Evolutionary conservation across 2,113 vertebrate species (phyloP).

Genomic region (Microcebus tavaratra): DNA sequence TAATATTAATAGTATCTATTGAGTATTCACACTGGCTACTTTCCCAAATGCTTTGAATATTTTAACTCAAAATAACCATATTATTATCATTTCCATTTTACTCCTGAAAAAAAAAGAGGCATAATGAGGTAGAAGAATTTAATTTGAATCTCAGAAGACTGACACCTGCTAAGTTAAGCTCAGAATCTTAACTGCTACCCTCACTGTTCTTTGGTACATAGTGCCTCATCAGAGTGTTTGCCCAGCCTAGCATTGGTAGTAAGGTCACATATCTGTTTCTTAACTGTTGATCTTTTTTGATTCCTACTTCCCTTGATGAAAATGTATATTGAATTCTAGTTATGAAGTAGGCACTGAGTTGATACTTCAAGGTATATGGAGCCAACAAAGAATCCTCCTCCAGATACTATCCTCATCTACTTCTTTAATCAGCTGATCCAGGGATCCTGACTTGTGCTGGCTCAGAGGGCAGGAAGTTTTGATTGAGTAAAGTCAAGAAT

Average conservation of each 20-base stretch:
- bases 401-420: background rate
- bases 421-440: background rate
- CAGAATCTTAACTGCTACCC: background rate
- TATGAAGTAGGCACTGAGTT: background rate
- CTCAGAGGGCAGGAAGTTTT: background rate
- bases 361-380: background rate
- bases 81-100: background rate
- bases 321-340: background rate
- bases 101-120: background rate
- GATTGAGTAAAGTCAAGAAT: background rate
- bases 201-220: background rate
- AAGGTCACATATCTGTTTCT: background rate
- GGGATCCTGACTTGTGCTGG: background rate
- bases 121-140: background rate
- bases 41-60: background rate
- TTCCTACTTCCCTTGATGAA: background rate
- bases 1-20: background rate
- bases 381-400: background rate
- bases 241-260: background rate
- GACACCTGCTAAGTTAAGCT: background rate
- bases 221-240: background rate
- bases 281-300: background rate
- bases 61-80: background rate
- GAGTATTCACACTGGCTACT: background rate
- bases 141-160: background rate